These are phyloP conservation scores for Smithornis capensis DNA, from an alignment of 2,113 vertebrate species.

Conservation along the genomic window DNA sequence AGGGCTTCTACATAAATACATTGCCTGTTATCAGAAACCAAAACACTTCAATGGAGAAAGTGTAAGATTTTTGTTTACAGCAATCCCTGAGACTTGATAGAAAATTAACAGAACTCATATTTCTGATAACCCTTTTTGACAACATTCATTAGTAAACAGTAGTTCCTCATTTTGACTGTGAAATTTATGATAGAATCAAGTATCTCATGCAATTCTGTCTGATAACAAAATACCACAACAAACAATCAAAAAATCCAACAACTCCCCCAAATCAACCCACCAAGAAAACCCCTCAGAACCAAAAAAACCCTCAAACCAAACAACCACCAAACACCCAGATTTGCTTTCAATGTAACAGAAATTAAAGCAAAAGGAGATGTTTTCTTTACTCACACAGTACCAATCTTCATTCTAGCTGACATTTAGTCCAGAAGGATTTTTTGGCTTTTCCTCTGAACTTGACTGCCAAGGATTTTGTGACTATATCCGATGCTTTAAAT, in stretches of 20 bases:
- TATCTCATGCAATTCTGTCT: background rate
- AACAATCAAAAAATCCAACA: background rate
- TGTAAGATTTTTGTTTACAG: background rate
- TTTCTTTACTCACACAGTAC: background rate
- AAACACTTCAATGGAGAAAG: background rate
- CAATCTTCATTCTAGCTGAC: background rate
- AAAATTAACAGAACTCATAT: background rate
- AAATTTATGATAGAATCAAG: background rate
- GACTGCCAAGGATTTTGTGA: background rate
- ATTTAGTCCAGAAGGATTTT: background rate
- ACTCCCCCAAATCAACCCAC: background rate
- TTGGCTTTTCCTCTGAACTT: background rate
- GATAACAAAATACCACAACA: background rate
- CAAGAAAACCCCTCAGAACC: background rate
- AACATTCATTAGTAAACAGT: background rate
- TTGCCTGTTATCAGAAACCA: background rate
- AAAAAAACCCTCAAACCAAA: background rate
- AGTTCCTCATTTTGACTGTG: background rate
- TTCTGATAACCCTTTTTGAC: background rate
- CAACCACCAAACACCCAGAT: background rate
- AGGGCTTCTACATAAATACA: background rate
- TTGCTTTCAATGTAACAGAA: background rate
- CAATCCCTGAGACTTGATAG: background rate
- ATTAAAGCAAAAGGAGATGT: background rate
- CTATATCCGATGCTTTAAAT: background rate